Evolutionary conservation across 2,888 invertebrate genomes (phyloP), one percentile per base, ranked within the genome.

Genomic region (Bruchidius siliquastri): DNA sequence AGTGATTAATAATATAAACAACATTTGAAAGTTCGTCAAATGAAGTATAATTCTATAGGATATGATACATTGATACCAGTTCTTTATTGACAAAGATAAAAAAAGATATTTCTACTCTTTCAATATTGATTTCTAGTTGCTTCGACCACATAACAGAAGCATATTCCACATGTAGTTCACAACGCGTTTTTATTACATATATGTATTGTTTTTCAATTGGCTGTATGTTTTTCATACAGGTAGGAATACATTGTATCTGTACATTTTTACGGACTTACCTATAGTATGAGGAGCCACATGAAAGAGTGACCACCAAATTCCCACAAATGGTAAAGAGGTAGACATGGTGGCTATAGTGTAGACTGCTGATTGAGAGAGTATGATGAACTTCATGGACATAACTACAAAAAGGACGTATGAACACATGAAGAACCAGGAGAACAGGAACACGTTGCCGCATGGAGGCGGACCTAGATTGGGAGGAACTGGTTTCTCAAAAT

Each of bases 231-330:
- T n/a, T n/a, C n/a, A n/a, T n/a, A n/a, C n/a, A n/a, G n/a, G n/a
- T n/a, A n/a, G n/a, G n/a, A n/a, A n/a, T n/a, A n/a, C n/a, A 26
- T 49, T 49, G 3, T 18, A 13, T 13, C 49, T 49, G 30, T 30
- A n/a, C 30, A 30, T 30, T 30, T 30, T 30, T 30, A 2, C 13
- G 20, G 20, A 68, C 77, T 79, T 81, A 85, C 87, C 86, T 80
- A 86, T 86, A 75, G 87, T 85, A 72, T 81, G 78, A 67, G 86
- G 83, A 71, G 87, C 85, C 84, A 88, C 86, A 76, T 87, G 87
- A 79, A 89, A 89, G 71, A 90, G 81, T 70, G 90, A 89, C 90
- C 90, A 90, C 88, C 89, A 90, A 76, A 90, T 87, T 20, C 88
- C 89, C 66, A 88, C 87, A 10, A 90, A 78, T 2, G 90, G 90